Base-by-base conservation (phyloP, 2,888 invertebrate genomes). In the Pyrocoelia pectoralis region DNA sequence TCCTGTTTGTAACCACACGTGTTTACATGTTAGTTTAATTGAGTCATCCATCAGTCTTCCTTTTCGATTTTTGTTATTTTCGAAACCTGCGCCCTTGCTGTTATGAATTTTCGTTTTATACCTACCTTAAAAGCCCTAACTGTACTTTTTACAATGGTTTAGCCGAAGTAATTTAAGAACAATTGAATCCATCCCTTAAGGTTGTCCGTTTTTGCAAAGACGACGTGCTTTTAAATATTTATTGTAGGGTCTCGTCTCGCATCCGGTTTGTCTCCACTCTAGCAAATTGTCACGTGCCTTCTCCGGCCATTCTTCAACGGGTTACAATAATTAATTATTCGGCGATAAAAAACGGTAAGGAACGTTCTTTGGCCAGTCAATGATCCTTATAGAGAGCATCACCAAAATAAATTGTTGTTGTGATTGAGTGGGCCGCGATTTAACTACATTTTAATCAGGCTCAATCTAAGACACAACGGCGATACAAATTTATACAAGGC, bases 401-500 rank as follows among this genome's bases (percentile, higher is more conserved):
- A 69, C 68, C 65, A 60, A 68, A 65, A 68, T 70, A 68, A 70
- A 68, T 24, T 68, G 70, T 64, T 70, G 69, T 69, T 70, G 71
- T 71, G 72, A 71, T 72, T 69, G 72, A 79, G 80, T 80, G 80
- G 80, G 80, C 76, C 76, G 80, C 73, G 72, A 74, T 75, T 77
- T 77, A 79, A 81, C 79, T 78, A 80, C 80, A 76, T 77, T 80
- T 80, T 81, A 81, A 81, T 81, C 80, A 79, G 77, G 69, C 72
- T 73, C 79, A 78, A 80, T 81, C 80, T 79, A 77, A 77, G 77
- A 79, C 79, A 80, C 78, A 77, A 75, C 77, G 72, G 76, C 75
- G 79, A 80, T 80, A 81, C 81, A 80, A 81, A 81, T 81, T 80
- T 81, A 79, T 80, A 81, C 80, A 80, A 80, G 79, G 74, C 77